phyloP scores from a whole-genome alignment of 2,797 vertebrate genomes.

The Notolepis coatsorum region DNA sequence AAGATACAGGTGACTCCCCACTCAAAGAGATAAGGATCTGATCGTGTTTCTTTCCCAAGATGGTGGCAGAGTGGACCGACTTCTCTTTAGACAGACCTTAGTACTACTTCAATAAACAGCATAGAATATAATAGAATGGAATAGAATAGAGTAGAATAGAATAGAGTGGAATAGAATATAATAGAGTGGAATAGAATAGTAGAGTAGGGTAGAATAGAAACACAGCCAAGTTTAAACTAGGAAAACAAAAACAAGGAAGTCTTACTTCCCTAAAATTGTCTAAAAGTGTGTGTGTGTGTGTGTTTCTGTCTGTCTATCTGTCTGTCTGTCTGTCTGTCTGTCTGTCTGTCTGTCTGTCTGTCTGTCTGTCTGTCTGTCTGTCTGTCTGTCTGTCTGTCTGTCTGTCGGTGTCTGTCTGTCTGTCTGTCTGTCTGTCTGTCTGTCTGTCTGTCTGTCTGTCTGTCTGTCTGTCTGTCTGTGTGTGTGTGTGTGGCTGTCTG shows the following conservation, averaged over 20 bases:
- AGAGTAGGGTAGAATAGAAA: not conserved
- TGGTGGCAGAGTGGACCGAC: too few species aligned
- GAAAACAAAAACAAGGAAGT: constrained; percentile 15
- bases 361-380: not conserved
- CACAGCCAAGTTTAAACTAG: not conserved
- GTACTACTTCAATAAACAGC: not conserved
- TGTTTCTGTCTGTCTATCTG: too few species aligned
- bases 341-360: not conserved
- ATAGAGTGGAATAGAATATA: not conserved
- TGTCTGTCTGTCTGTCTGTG: not conserved
- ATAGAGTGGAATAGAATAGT: not conserved
- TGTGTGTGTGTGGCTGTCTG: constrained; percentile 2
- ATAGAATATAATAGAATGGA: too few species aligned
- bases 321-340: not conserved
- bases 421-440: constrained; percentile 1
- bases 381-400: too few species aligned
- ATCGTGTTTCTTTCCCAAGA: too few species aligned
- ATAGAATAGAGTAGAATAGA: not conserved
- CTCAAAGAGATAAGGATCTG: too few species aligned
- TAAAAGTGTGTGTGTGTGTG: not conserved
- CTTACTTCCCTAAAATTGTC: constrained; percentile 13
- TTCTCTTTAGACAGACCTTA: too few species aligned
- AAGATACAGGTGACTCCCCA: too few species aligned
- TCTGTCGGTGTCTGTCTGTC: not conserved
- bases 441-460: not conserved